Evolutionary conservation across 2,888 invertebrate genomes (phyloP), one percentile per base, ranked within the genome.

Genomic region (Vanessa cardui): DNA sequence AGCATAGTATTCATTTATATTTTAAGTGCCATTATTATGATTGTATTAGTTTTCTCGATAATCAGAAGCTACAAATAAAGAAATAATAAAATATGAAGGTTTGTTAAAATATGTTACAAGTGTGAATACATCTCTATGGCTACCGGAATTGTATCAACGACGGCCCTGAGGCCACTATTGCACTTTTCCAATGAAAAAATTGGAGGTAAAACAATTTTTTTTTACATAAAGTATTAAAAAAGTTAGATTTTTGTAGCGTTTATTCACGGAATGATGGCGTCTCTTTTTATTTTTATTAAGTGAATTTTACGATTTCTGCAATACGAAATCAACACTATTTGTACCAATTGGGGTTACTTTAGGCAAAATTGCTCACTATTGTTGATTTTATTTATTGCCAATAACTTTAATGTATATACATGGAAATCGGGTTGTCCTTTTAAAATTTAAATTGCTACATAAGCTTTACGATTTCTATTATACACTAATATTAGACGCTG

Each of bases 151-250:
- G 64, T 69, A 64, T 69, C 69, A 72, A 72, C 69, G 62, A 58
- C 62, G 62, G 50, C 69, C 67, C 70, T 62, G 67, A 69, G 72
- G 72, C 72, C 59, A 49, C 59, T 39, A 52, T 50, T 72, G 67
- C 69, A 71, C 70, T 71, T 71, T 68, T 56, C 68, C 68, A 72
- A 69, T 69, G 72, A 69, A 72, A 72, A 66, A 72, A 71, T n/a
- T 70, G 65, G 64, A 62, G 64, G 62, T 70, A 65, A 63, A 67
- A 31, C 49, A 69, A 63, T 61, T 69, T 56, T 66, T 47, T 62
- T 67, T 62, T 67, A 72, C 26, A 26, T 72, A 72, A 69, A 69
- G 69, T 69, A 72, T 72, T 69, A 67, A 64, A 69, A 64, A 62
- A 62, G 52, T 58, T 20, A 12, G 8, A 45, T 46, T 68, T 65